Percentiles rank a stretch among this genome's conserved stretches.
Evolutionary conservation across 2,888 invertebrate species (phyloP).

Genomic region (Acrobasis consociella): DNA sequence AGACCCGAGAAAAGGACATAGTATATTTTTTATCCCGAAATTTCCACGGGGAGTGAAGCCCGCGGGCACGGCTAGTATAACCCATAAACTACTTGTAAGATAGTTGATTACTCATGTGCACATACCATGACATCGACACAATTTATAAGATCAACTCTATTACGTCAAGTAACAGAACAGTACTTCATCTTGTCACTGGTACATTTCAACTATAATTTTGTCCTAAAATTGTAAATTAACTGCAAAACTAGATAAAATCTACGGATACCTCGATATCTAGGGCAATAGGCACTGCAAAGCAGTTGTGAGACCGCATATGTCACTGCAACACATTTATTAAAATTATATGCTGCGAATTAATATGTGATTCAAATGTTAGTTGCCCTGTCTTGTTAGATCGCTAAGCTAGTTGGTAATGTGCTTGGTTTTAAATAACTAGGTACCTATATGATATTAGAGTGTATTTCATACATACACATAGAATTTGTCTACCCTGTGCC

Average conservation of each 20-base stretch:
- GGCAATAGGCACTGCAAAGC: constrained; percentile 7
- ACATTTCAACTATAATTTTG: constrained; percentile 10
- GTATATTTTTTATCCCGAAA: too few species aligned
- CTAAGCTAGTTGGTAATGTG: constrained; percentile 4
- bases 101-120: not conserved
- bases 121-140: not conserved
- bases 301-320: not conserved
- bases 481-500: too few species aligned
- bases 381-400: not conserved
- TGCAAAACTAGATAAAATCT: constrained; percentile 22
- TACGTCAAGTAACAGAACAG: not conserved
- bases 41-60: too few species aligned
- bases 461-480: too few species aligned
- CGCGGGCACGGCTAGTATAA: too few species aligned
- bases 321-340: constrained; percentile 8
- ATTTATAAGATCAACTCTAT: not conserved
- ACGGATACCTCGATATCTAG: constrained; percentile 19
- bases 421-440: not conserved
- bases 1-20: too few species aligned
- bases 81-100: too few species aligned
- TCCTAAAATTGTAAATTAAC: constrained; percentile 9
- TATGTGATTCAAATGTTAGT: constrained; percentile 5
- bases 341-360: constrained; percentile 10
- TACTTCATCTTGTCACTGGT: not conserved
- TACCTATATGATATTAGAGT: too few species aligned